phyloP scores from a whole-genome alignment of 2,797 vertebrate species.

The Tragelaphus eurycerus region DNA sequence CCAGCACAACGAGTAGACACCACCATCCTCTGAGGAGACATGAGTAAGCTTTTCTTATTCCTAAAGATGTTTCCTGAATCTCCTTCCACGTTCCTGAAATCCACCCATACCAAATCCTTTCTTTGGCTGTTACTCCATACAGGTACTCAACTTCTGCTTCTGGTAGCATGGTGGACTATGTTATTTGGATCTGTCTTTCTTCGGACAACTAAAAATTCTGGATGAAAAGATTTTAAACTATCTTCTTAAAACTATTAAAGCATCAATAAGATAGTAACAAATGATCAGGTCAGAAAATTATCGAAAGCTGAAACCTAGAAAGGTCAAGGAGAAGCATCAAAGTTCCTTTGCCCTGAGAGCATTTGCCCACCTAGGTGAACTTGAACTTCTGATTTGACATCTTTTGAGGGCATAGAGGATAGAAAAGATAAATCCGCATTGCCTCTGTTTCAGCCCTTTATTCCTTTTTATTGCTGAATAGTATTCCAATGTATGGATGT shows the following conservation, averaged over 20 bases:
- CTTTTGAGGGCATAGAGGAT: background rate
- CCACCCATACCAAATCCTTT: background rate
- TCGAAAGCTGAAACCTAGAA: background rate
- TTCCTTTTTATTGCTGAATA: background rate
- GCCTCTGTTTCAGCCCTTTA: background rate
- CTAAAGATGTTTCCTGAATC: background rate
- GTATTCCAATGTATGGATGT: background rate
- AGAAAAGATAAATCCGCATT: background rate
- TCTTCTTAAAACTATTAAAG: background rate
- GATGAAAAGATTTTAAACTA: background rate
- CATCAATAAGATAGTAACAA: background rate
- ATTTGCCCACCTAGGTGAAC: background rate
- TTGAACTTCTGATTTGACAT: background rate
- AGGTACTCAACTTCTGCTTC: background rate
- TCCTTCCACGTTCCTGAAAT: background rate
- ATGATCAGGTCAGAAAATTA: background rate
- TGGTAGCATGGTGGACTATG: background rate
- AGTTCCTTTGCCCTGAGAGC: background rate
- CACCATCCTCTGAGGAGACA: background rate
- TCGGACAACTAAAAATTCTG: background rate
- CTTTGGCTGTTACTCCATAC: background rate
- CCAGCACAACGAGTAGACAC: rapidly evolving
- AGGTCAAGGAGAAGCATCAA: background rate
- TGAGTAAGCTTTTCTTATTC: background rate
- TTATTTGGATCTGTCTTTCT: background rate